A percentile compares a stretch with the other conserved stretches of the same genome.
Evolutionary conservation across 2,888 invertebrate species (phyloP).

Genomic region (Xylota sylvarum): DNA sequence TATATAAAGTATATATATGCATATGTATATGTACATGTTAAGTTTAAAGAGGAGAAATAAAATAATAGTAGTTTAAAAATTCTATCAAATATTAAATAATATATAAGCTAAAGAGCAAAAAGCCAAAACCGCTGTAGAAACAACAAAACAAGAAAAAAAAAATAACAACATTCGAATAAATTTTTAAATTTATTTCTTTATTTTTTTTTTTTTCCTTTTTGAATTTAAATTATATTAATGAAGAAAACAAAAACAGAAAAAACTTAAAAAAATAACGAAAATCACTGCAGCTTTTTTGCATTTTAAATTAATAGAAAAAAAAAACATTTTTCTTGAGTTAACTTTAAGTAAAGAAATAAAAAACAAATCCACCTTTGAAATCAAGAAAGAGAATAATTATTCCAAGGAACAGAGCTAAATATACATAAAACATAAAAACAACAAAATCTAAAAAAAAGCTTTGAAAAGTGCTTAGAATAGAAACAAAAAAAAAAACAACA

Average conservation of each 20-base stretch:
- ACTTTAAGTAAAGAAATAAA: conserved; percentile 36
- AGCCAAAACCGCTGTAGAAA: conserved; percentile 70
- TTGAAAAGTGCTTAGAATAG: conserved; percentile 64
- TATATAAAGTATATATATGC: conserved; percentile 55
- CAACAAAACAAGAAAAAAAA: conserved; percentile 4
- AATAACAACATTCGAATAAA: conserved; percentile 23
- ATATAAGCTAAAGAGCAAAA: conserved; percentile 70
- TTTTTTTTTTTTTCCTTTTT: conserved; percentile 34
- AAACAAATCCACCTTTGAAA: conserved; percentile 62
- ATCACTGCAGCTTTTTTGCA: conserved; percentile 74
- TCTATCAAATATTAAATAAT: conserved; percentile 71
- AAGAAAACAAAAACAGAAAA: conserved; percentile 19
- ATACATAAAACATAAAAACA: conserved; percentile 33
- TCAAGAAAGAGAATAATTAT: conserved; percentile 47
- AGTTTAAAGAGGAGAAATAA: conserved; percentile 59
- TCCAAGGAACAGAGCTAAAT: conserved; percentile 55
- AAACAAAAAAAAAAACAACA: conserved; percentile 28
- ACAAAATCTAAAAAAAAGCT: conserved; percentile 39
- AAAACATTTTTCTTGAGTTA: conserved; percentile 48
- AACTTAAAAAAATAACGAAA: conserved; percentile 43
- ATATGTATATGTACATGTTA: conserved; percentile 70
- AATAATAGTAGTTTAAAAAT: conserved; percentile 74
- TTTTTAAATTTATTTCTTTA: conserved; percentile 15
- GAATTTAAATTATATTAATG: conserved; percentile 18
- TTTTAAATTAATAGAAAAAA: conserved; percentile 40